Base-by-base conservation (phyloP, 2,797 vertebrate genomes). In the Acipenser transmontanus region DNA sequence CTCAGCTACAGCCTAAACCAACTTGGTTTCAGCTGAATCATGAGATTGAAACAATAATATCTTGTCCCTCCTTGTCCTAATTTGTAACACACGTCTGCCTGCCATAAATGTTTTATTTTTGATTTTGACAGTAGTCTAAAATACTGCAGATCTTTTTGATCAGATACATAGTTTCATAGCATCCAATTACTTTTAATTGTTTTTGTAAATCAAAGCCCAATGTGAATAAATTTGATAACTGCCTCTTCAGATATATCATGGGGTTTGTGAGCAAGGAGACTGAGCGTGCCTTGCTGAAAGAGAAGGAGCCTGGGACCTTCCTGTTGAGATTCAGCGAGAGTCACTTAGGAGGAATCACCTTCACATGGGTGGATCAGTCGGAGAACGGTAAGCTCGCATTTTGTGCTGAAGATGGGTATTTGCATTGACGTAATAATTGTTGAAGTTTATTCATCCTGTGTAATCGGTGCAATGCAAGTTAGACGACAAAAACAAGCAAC, bases 181-280 rank as follows among this genome's bases (percentile, higher is more conserved):
- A 34, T 34, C 34, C 34, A 34, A 34, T 0, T 34, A 34, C 34
- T 34, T 34, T 7, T 11, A 52, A 8, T 12, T 52, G 12, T 52
- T 8, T 52, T 8, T 8, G 12, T 52, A 52, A 52, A 8, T 8
- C 50, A 52, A 52, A 52, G 50, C 12, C 50, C 50, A 52, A 6
- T 12, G 8, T 52, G 12, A 8, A 52, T 52, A 7, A 11, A 52
- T 52, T 8, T 52, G 12, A 8, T 8, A 64, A 49, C 68, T 73
- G 57, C 14, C 70, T 1, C 71, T 67, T 66, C 78, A 98, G 97
- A 76, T 95, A 92, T 47, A 73, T 98, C 71, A 97, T 99, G 95
- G 97, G 97, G 65, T 99, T 99, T 71, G 94, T 98, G 69, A 99
- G 94, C 77, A 99, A 98, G 85, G 97, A 95, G 78, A 96, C 88